Evolutionary conservation across 1,140 invertebrate genomes (phyloP).

Genomic region (Drosophila truncata): DNA sequence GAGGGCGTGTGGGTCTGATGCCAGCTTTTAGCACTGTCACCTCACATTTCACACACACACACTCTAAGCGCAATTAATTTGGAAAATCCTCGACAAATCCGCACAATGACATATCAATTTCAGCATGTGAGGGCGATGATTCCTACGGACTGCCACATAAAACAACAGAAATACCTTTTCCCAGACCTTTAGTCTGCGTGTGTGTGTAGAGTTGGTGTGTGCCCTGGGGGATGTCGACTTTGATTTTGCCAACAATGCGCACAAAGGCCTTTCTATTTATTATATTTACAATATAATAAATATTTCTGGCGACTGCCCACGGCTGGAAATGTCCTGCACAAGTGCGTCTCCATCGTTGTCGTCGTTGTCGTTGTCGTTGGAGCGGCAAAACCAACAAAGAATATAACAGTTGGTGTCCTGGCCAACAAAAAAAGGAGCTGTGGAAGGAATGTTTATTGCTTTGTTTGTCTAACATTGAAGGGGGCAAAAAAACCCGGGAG

Average conservation of each 20-base stretch:
- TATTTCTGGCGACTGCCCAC: constrained; percentile 55
- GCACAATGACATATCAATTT: constrained; percentile 65
- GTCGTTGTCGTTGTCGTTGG: neutral
- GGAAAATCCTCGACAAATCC: constrained; percentile 57
- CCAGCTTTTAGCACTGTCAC: constrained; percentile 27
- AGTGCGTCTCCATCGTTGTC: neutral
- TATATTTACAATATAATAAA: constrained; percentile 81
- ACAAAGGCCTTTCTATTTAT: constrained; percentile 67
- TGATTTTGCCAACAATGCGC: constrained; percentile 59
- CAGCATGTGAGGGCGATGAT: constrained; percentile 29
- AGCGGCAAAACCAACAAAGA: constrained; percentile 36
- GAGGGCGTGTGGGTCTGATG: no score
- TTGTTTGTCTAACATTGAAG: constrained; percentile 49
- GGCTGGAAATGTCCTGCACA: constrained; percentile 32
- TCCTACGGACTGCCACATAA: constrained; percentile 20
- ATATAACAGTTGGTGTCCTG: constrained; percentile 18
- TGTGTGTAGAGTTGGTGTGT: neutral
- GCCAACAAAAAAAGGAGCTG: constrained; percentile 5
- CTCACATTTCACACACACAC: constrained; percentile 36
- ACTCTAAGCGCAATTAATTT: constrained; percentile 59
- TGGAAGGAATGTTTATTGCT: constrained; percentile 67
- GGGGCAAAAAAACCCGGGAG: constrained; percentile 1
- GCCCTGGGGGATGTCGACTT: constrained; percentile 46
- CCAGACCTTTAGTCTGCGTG: neutral
- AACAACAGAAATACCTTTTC: constrained; percentile 38